Percentiles rank a stretch among this genome's conserved stretches.
Evolutionary conservation across 2,888 invertebrate species (phyloP).

Genomic region (Galeopsomyia nigrocyanea): DNA sequence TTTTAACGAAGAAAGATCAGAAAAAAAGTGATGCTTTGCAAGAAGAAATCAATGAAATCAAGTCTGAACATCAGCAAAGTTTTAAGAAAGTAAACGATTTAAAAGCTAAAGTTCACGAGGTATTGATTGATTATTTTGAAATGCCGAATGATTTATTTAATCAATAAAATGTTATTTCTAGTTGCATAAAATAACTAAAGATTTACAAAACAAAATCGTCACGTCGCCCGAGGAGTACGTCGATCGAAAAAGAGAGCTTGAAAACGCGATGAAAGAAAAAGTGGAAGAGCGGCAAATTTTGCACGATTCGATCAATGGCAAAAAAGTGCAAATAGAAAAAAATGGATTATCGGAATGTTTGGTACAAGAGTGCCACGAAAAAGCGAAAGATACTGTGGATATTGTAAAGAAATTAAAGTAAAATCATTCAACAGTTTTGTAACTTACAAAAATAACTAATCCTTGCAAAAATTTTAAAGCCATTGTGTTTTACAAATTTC

Average conservation of each 20-base stretch:
- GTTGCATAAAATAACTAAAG: slow-evolving; percentile 49
- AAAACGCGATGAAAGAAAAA: slow-evolving; percentile 48
- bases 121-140: not conserved
- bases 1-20: not conserved
- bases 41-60: not conserved
- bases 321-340: slow-evolving; percentile 52
- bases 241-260: slow-evolving; percentile 49
- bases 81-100: not conserved
- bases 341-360: slow-evolving; percentile 33
- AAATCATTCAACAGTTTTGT: too few species aligned
- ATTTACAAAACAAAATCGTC: slow-evolving; percentile 54
- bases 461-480: too few species aligned
- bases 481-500: too few species aligned
- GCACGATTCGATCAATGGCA: slow-evolving; percentile 51
- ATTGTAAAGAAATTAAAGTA: too few species aligned
- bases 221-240: slow-evolving; percentile 53
- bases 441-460: too few species aligned
- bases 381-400: not conserved
- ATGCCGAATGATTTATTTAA: not conserved
- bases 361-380: not conserved
- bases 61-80: not conserved
- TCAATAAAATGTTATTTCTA: slow-evolving; percentile 18
- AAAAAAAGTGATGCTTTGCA: not conserved
- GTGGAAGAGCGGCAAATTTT: slow-evolving; percentile 50
- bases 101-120: slow-evolving; percentile 1